Evolutionary conservation across 1,140 invertebrate genomes (phyloP), one percentile per base, ranked within the genome.

Genomic region (Bilobella aurantiaca): DNA sequence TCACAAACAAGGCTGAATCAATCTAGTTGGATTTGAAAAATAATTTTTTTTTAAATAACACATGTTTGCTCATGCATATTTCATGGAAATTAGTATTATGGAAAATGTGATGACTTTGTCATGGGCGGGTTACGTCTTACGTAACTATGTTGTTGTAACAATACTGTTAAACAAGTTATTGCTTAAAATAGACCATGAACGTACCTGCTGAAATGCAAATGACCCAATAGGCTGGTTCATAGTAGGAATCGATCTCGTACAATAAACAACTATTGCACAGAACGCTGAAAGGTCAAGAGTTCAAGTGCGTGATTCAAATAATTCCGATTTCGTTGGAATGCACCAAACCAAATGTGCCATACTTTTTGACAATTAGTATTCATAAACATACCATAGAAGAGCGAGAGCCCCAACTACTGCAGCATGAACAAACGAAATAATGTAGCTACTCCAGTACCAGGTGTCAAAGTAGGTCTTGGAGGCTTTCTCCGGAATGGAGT

Each of bases 381-480:
- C 57, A 8, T 58, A 8, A 14, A 14, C 59, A 14, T 62, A 62
- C 59, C 59, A 62, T 12, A 37, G 32, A 42, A 62, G 37, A 3
- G 32, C 25, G 2, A 31, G 8, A 23, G 28, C 21, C 46, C 59
- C 59, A 62, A 62, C 59, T 5, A 62, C 59, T 8, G 29, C 30
- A 3, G 59, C 59, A 46, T 62, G 59, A 3, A 42, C 14, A 23
- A 62, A 12, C 3, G 59, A 62, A 42, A 62, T 42, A 18, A 62
- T 62, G 59, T 62, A 62, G 30, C 59, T 62, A 34, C 59, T 62
- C 59, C 59, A 62, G 37, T 34, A 34, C 59, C 59, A 62, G 12
- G 37, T 37, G 5, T 62, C 59, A 18, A 23, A 37, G 21, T 37
- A 62, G 8, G 8, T 34, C 14, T 42, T 42, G 8, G 8, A 21